phyloP scores from a whole-genome alignment of 2,797 vertebrate species.

The Macropus fuliginosus region DNA sequence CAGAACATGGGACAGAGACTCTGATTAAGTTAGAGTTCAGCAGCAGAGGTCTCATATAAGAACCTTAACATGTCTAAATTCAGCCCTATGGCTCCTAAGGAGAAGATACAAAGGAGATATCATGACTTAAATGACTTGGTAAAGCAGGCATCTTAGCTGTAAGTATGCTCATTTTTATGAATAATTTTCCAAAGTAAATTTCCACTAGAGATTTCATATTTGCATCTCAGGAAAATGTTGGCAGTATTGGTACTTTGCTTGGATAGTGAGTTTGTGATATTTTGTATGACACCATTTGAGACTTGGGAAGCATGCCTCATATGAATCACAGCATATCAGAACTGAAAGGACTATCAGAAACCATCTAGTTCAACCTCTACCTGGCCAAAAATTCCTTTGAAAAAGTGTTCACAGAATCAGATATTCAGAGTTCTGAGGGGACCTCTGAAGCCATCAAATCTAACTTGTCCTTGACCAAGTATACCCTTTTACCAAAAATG shows the following conservation, averaged over 20 bases:
- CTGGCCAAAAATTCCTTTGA: not conserved
- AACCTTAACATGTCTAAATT: not conserved
- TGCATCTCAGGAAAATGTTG: not conserved
- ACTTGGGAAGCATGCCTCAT: not conserved
- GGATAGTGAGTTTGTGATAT: not conserved
- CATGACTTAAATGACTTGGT: not conserved
- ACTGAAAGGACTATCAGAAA: not conserved
- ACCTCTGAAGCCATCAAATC: not conserved
- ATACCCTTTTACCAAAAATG: not conserved
- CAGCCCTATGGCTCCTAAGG: not conserved
- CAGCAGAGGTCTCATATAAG: not conserved
- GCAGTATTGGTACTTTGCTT: not conserved
- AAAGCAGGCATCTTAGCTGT: not conserved
- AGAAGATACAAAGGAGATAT: not conserved
- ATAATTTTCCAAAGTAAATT: not conserved
- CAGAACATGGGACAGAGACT: not conserved
- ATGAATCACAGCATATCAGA: not conserved
- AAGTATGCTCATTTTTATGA: not conserved
- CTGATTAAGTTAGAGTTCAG: slow-evolving; percentile 38
- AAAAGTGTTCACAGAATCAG: not conserved
- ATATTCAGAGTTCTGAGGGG: not conserved
- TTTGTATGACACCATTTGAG: not conserved
- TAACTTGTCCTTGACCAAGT: not conserved
- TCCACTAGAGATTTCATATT: not conserved
- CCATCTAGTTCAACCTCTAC: not conserved